A percentile compares a stretch with the other conserved stretches of the same genome.
Evolutionary conservation across 1,140 invertebrate genomes (phyloP).

Genomic region (Cydia amplana): DNA sequence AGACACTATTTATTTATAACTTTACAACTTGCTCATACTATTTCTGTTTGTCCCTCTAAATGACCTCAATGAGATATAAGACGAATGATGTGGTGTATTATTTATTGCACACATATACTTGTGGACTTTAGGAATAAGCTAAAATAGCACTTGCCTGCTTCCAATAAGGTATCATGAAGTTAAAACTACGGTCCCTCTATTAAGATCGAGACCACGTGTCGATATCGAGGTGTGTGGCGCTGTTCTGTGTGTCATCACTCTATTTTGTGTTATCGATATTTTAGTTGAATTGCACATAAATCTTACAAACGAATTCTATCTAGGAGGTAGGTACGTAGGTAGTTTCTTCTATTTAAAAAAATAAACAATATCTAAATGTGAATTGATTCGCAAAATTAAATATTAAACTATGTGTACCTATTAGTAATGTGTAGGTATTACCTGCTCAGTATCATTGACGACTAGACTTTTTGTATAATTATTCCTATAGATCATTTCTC

Average conservation of each 20-base stretch:
- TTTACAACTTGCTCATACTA: neutral
- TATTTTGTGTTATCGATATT: conserved; percentile 50
- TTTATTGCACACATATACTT: conserved; percentile 50
- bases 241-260: conserved; percentile 47
- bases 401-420: no score
- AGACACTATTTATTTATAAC: neutral
- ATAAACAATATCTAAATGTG: neutral
- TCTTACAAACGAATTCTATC: neutral
- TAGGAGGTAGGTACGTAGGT: neutral
- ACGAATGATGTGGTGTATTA: conserved; percentile 61
- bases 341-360: neutral
- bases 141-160: conserved; percentile 37
- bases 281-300: conserved; percentile 39
- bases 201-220: conserved; percentile 41
- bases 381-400: neutral
- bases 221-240: conserved; percentile 56
- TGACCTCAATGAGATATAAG: conserved; percentile 57
- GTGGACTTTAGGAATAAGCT: conserved; percentile 1
- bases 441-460: neutral
- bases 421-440: neutral
- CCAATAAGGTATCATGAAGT: conserved; percentile 32
- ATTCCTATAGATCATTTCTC: conserved; percentile 15
- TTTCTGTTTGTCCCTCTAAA: neutral
- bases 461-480: conserved; percentile 13
- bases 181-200: neutral